Conservation (phyloP, 2,113 vertebrate species). For the Piliocolobus tephrosceles region DNA sequence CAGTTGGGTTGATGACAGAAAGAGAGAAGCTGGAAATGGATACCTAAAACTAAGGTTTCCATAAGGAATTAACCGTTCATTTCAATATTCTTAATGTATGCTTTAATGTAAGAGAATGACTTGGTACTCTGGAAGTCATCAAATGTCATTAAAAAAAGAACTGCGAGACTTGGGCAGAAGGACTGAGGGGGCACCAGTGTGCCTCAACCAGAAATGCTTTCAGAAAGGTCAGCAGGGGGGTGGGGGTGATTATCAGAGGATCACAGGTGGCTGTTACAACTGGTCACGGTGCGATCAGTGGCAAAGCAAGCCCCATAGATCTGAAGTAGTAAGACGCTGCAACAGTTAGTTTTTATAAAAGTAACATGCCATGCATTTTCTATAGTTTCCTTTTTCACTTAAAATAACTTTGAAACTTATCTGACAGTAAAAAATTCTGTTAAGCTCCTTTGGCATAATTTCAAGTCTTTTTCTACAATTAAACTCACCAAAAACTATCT, state of each 20-base stretch:
- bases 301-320: background rate
- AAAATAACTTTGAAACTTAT: conserved; percentile 7
- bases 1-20: background rate
- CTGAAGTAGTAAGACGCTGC: background rate
- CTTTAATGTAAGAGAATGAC: background rate
- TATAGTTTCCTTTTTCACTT: background rate
- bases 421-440: background rate
- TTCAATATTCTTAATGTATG: background rate
- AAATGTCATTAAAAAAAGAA: background rate
- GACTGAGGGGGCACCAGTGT: background rate
- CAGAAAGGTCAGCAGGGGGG: background rate
- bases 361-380: background rate
- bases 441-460: background rate
- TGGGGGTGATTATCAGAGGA: background rate
- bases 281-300: background rate
- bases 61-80: background rate
- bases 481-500: conserved; percentile 5
- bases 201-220: background rate
- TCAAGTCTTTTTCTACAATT: conserved; percentile 16
- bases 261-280: background rate
- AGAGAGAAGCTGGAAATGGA: background rate
- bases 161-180: background rate
- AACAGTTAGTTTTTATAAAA: background rate
- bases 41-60: background rate
- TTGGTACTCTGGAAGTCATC: background rate